Evolutionary conservation across 2,797 vertebrate species (phyloP).

Genomic region (Acrocephalus scirpaceus): DNA sequence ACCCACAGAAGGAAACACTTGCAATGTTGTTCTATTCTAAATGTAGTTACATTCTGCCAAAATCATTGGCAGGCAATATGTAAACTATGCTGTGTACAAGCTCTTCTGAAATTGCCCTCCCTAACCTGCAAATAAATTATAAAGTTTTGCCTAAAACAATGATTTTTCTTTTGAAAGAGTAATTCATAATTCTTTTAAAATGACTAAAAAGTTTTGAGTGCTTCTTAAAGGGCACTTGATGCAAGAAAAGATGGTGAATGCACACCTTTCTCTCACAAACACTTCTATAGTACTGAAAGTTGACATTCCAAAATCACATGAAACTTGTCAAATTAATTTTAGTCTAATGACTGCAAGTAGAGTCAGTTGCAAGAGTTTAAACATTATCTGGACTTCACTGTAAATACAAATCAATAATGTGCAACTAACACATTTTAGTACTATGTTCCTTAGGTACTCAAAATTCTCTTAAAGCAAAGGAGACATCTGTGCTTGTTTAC

Average conservation of each 20-base stretch:
- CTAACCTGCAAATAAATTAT: slow-evolving; percentile 22
- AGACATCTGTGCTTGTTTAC: neutral
- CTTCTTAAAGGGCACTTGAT: neutral
- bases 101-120: slow-evolving; percentile 32
- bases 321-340: neutral
- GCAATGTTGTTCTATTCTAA: neutral
- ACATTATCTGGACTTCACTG: neutral
- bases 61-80: neutral
- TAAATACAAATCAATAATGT: neutral
- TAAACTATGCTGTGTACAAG: slow-evolving; percentile 44
- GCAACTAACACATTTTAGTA: neutral
- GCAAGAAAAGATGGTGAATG: neutral
- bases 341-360: neutral
- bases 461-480: neutral
- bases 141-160: neutral
- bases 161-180: slow-evolving; percentile 8
- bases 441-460: neutral
- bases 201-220: neutral
- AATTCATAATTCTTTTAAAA: neutral
- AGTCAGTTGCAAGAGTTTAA: neutral
- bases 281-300: neutral
- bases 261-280: neutral
- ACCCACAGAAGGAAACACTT: slow-evolving; percentile 7
- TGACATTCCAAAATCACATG: neutral
- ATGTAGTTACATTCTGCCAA: slow-evolving; percentile 23